A percentile compares a stretch with the other conserved stretches of the same genome.
These are phyloP conservation scores for Fulmarus glacialis DNA, from an alignment of 2,113 vertebrate species.

Conservation along the genomic window DNA sequence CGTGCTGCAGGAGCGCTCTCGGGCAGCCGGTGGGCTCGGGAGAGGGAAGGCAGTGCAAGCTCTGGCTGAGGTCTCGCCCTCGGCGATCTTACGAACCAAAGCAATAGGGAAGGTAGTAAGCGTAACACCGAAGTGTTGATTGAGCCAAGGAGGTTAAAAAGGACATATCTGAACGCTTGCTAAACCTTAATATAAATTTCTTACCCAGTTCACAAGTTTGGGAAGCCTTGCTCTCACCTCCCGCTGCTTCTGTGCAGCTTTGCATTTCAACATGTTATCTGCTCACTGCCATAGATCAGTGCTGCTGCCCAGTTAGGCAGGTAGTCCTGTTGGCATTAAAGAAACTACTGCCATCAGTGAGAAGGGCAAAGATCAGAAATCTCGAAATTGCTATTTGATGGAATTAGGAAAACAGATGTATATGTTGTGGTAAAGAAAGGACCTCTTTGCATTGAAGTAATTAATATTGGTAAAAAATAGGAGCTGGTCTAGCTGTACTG, in stretches of 20 bases:
- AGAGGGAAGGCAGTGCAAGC: not conserved
- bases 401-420: not conserved
- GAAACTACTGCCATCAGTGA: not conserved
- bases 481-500: not conserved
- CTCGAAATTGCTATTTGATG: not conserved
- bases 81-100: not conserved
- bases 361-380: not conserved
- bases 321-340: not conserved
- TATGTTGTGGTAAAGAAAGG: not conserved
- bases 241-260: not conserved
- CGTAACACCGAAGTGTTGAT: fast-evolving
- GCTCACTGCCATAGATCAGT: not conserved
- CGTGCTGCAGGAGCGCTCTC: not conserved
- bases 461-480: not conserved
- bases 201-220: not conserved
- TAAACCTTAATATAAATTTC: not conserved
- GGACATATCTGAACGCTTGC: not conserved
- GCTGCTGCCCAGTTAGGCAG: not conserved
- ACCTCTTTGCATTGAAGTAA: not conserved
- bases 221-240: not conserved
- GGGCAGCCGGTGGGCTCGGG: not conserved
- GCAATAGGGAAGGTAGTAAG: not conserved
- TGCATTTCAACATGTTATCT: not conserved
- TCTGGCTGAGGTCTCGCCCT: not conserved
- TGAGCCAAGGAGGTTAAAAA: not conserved